Conservation (phyloP, 2,797 vertebrate species). For the Sebastes hubbsi region DNA sequence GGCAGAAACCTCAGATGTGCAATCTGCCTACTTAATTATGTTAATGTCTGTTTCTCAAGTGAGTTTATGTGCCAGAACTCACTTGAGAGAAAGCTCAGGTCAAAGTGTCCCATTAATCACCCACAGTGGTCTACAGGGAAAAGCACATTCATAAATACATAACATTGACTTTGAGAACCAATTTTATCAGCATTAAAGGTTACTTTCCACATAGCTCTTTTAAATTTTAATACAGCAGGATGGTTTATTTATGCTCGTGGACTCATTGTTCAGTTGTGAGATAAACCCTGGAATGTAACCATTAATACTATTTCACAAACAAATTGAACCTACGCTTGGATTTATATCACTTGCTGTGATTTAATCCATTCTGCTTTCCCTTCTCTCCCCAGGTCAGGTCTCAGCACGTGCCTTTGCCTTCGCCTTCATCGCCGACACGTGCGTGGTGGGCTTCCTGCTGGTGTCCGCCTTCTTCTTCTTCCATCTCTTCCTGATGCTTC, state of each 20-base stretch:
- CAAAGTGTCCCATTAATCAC: background rate
- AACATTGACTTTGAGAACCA: too few relatives aligned
- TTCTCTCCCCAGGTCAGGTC: conserved; percentile 81
- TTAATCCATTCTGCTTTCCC: background rate
- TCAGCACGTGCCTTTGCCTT: conserved; percentile 82
- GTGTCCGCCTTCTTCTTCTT: conserved; percentile 90
- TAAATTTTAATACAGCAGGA: background rate
- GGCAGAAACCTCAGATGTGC: background rate
- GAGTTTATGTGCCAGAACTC: background rate
- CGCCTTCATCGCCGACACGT: conserved; percentile 89
- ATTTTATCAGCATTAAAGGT: background rate
- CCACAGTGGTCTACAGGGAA: background rate
- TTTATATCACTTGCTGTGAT: background rate
- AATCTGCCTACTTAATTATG: background rate
- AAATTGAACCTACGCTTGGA: background rate
- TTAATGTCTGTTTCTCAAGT: too few relatives aligned
- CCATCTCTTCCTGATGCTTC: conserved; percentile 85
- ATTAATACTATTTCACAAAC: background rate
- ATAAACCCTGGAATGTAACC: background rate
- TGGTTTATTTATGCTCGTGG: background rate
- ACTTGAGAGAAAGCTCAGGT: background rate
- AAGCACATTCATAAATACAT: background rate
- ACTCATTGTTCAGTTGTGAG: background rate
- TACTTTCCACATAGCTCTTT: background rate
- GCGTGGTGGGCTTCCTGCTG: conserved; percentile 88